These are phyloP conservation scores for sheep (Ovis aries) DNA, from an alignment of 2,113 vertebrate genomes.

Conservation along the genomic window ARS-UI_Ramb_v3.0 NC_056065.1:76906501-76907000, in stretches of 20 bases:
- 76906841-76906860: background rate
- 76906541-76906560: too few species aligned
- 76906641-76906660: background rate
- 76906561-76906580: fast-evolving
- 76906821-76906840: background rate
- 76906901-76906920: background rate
- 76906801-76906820: background rate
- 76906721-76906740: background rate
- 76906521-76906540: background rate
- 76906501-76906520: background rate
- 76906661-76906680: background rate
- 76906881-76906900: background rate
- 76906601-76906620: background rate
- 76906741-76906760: background rate
- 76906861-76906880: background rate
- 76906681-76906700: background rate
- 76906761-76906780: background rate
- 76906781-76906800: background rate
- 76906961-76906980: background rate
- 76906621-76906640: background rate
- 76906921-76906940: background rate
- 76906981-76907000: background rate
- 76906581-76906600: fast-evolving
- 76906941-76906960: background rate
- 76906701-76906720: background rate